Percentiles rank a stretch among this genome's conserved stretches.
phyloP scores from a whole-genome alignment of 2,113 vertebrate genomes.

The Pteronura brasiliensis region DNA sequence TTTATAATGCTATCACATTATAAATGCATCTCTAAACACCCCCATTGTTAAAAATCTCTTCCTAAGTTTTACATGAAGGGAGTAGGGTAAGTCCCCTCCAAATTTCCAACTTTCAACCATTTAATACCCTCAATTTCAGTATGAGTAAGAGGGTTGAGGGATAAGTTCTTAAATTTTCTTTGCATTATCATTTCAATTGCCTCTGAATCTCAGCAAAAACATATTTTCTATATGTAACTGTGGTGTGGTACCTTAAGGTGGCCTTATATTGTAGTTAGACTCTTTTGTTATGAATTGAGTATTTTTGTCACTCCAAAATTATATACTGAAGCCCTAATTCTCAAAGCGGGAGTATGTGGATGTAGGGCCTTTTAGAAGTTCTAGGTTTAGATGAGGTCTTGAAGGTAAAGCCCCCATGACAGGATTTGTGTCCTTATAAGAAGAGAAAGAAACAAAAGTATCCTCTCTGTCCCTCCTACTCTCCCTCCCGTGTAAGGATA shows the following conservation, averaged over 20 bases:
- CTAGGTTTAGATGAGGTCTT: not conserved
- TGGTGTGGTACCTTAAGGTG: not conserved
- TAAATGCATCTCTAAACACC: not conserved
- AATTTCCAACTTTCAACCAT: not conserved
- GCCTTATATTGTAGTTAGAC: not conserved
- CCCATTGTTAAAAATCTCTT: not conserved
- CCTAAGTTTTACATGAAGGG: not conserved
- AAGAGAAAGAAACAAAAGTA: not conserved
- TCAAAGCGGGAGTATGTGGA: not conserved
- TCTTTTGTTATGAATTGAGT: not conserved
- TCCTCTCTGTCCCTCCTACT: fast-evolving
- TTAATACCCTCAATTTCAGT: not conserved
- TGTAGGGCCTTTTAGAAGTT: not conserved
- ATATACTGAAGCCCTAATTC: not conserved
- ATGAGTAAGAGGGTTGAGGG: not conserved
- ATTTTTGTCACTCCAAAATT: not conserved
- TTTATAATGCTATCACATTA: too few species aligned
- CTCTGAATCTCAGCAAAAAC: not conserved
- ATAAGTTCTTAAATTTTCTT: not conserved
- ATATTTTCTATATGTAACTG: not conserved
- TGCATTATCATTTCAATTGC: not conserved
- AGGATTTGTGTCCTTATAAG: not conserved
- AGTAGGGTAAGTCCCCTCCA: not conserved
- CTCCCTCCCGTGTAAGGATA: not conserved
- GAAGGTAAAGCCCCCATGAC: not conserved